Percentiles rank a stretch among this genome's conserved stretches.
phyloP scores from a whole-genome alignment of 2,888 invertebrate genomes.

The Coelopa pilipes region DNA sequence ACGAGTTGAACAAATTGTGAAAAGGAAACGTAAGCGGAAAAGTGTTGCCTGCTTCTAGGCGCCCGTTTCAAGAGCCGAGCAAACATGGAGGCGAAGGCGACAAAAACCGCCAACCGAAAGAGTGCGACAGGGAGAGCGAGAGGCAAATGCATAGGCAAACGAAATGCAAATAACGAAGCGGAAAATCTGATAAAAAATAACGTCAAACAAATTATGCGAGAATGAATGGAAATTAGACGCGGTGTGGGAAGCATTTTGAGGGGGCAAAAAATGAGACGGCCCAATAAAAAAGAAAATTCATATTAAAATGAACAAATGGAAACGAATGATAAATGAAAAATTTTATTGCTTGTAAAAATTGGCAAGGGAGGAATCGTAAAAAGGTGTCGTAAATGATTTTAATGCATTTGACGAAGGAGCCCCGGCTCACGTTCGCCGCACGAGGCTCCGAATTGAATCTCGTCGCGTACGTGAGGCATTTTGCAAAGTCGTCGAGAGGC shows the following conservation, averaged over 20 bases:
- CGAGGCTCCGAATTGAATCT: background rate
- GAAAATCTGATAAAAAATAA: conserved; percentile 10
- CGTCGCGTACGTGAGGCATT: background rate
- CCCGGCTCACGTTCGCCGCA: background rate
- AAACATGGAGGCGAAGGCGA: background rate
- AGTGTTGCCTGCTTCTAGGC: conserved; percentile 2
- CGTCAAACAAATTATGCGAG: conserved; percentile 4
- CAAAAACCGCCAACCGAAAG: no score
- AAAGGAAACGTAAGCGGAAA: conserved; percentile 1
- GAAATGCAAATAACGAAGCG: conserved; percentile 3
- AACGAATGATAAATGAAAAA: background rate
- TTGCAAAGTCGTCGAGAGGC: no score
- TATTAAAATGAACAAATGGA: background rate
- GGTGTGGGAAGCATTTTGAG: background rate
- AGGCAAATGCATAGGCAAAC: background rate
- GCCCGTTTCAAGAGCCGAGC: background rate
- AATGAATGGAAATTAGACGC: background rate
- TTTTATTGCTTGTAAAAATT: background rate
- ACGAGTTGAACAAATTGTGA: background rate
- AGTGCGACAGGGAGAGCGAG: background rate
- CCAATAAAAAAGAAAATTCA: background rate
- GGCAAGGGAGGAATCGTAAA: background rate
- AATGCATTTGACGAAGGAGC: background rate
- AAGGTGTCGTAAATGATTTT: conserved; percentile 7
- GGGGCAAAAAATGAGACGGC: background rate